Conservation (phyloP, 2,797 vertebrate species). For the Protonibea diacanthus region DNA sequence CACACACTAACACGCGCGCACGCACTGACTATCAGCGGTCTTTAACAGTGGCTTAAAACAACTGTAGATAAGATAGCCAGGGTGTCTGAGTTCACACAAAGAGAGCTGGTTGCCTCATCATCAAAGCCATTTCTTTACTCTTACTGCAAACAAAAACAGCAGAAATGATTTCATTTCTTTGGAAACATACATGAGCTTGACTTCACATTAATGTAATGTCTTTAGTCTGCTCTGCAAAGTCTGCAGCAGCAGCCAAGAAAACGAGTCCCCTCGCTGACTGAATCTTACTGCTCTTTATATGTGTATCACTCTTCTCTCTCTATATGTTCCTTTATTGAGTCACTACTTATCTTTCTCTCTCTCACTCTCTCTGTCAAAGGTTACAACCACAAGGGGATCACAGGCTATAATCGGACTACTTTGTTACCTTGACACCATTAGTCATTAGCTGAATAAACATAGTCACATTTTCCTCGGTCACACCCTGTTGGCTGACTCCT, state of each 20-base stretch:
- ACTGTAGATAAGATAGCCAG: slow-evolving; percentile 55
- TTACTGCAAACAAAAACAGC: background rate
- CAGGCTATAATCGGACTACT: slow-evolving; percentile 61
- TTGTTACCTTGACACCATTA: slow-evolving; percentile 78
- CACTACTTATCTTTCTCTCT: slow-evolving; percentile 27
- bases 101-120: slow-evolving; percentile 6
- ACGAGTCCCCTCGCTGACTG: background rate
- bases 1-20: slow-evolving; percentile 19
- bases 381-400: slow-evolving; percentile 57
- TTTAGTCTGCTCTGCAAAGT: background rate
- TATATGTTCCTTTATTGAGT: slow-evolving; percentile 20
- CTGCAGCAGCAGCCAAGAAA: background rate
- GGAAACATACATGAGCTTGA: background rate
- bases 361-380: slow-evolving; percentile 49
- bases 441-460: slow-evolving; percentile 77
- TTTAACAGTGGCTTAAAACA: slow-evolving; percentile 59
- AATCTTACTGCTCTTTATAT: slow-evolving; percentile 9
- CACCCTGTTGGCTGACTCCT: slow-evolving; percentile 68
- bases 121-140: background rate
- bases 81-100: slow-evolving; percentile 54
- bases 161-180: background rate
- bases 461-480: slow-evolving; percentile 63
- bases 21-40: slow-evolving; percentile 3
- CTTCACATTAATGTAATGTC: background rate
- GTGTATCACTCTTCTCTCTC: background rate